phyloP scores from a whole-genome alignment of 2,797 vertebrate species.

The Anguilla marmorata region DNA sequence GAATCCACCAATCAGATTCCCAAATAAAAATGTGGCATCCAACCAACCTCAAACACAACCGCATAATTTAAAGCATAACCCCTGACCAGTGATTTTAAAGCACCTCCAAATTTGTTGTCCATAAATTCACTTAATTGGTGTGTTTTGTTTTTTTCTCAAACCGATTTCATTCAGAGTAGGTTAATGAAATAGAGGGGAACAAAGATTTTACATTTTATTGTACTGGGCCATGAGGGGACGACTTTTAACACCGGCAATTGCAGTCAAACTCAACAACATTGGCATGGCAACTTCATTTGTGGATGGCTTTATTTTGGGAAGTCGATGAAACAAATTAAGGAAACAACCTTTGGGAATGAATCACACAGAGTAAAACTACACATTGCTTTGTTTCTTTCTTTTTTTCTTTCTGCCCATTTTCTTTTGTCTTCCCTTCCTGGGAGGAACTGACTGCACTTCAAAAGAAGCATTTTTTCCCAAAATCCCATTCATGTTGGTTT shows the following conservation, averaged over 20 bases:
- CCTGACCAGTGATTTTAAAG: neutral
- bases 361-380: neutral
- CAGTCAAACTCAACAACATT: neutral
- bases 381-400: neutral
- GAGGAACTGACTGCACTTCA: conserved; percentile 2
- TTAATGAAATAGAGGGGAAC: neutral
- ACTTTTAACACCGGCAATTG: neutral
- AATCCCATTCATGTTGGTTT: conserved; percentile 39
- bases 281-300: neutral
- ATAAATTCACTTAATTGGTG: neutral
- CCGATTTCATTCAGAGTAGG: neutral
- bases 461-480: conserved; percentile 30
- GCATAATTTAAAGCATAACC: neutral
- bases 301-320: neutral
- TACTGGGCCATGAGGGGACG: neutral
- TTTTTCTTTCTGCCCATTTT: neutral
- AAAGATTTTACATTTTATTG: neutral
- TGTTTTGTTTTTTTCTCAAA: neutral
- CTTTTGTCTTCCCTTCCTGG: neutral
- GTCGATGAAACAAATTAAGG: conserved; percentile 2
- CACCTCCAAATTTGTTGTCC: neutral
- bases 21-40: neutral
- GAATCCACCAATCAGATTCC: neutral
- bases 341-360: neutral
- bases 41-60: neutral